Conservation (phyloP, 2,113 vertebrate species). For the Odocoileus virginianus region DNA sequence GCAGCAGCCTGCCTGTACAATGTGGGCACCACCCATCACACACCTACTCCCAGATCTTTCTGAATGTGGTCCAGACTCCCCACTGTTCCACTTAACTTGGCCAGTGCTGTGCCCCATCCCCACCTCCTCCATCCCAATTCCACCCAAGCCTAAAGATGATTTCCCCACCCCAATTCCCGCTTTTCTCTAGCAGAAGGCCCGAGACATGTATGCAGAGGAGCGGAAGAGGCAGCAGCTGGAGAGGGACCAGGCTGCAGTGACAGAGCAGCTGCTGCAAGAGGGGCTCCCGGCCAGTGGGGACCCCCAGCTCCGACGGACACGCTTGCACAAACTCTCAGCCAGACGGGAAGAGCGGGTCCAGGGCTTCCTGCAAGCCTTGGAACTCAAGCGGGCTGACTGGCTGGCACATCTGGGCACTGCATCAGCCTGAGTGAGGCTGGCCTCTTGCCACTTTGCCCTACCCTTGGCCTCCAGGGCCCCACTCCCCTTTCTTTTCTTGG, state of each 20-base stretch:
- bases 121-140: neutral
- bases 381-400: slow-evolving; percentile 90
- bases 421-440: slow-evolving; percentile 78
- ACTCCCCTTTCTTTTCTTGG: slow-evolving; percentile 61
- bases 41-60: neutral
- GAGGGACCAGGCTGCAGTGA: slow-evolving; percentile 86
- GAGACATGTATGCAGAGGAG: slow-evolving; percentile 88
- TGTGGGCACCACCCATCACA: no score
- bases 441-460: slow-evolving; percentile 67
- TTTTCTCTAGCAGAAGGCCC: slow-evolving; percentile 87
- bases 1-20: neutral
- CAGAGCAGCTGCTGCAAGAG: slow-evolving; percentile 87
- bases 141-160: slow-evolving; percentile 43
- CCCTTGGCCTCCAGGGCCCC: slow-evolving; percentile 59
- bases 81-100: neutral
- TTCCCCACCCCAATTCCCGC: neutral
- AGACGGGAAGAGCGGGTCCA: slow-evolving; percentile 89
- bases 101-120: neutral
- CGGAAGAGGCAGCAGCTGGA: slow-evolving; percentile 89
- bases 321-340: slow-evolving; percentile 83
- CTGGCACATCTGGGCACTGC: slow-evolving; percentile 75
- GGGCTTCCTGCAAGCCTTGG: slow-evolving; percentile 88
- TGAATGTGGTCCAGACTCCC: neutral
- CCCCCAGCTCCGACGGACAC: slow-evolving; percentile 79
- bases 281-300: slow-evolving; percentile 78